Percentiles rank a stretch among this genome's conserved stretches.
Evolutionary conservation across 2,113 vertebrate species (phyloP).

Genomic region (Chaetodon auriga): DNA sequence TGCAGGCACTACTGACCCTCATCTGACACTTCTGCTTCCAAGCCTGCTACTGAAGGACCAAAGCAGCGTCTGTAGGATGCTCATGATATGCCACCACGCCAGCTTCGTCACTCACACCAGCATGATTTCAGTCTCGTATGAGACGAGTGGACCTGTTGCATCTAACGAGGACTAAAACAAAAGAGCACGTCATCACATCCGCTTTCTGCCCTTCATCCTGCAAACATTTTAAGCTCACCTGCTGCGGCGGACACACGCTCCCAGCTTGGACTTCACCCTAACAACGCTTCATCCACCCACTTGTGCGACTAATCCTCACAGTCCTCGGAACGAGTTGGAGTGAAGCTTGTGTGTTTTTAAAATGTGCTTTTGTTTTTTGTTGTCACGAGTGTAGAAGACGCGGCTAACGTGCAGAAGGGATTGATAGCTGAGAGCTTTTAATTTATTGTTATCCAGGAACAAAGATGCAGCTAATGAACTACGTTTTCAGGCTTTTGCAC

Average conservation of each 20-base stretch:
- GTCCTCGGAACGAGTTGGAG: constrained; percentile 47
- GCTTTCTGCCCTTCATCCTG: neutral
- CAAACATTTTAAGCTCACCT: neutral
- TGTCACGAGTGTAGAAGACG: neutral
- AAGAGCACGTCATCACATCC: neutral
- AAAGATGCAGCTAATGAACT: constrained; percentile 3
- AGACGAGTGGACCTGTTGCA: constrained; percentile 18
- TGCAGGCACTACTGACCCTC: constrained; percentile 12
- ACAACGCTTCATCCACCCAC: constrained; percentile 24
- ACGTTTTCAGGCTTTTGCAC: constrained; percentile 13
- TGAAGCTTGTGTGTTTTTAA: constrained; percentile 44
- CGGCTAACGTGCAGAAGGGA: neutral
- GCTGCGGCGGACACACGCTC: constrained; percentile 7
- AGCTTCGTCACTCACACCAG: constrained; percentile 56
- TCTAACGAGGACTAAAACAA: neutral
- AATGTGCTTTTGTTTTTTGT: constrained; percentile 30
- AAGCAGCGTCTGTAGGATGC: constrained; percentile 21
- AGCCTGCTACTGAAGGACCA: constrained; percentile 39
- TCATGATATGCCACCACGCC: constrained; percentile 20
- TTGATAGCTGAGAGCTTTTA: neutral
- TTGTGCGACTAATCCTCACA: constrained; percentile 32
- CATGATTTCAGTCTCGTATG: constrained; percentile 25
- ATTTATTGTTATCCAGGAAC: constrained; percentile 2
- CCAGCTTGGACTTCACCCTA: constrained; percentile 37
- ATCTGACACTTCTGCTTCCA: constrained; percentile 8